Evolutionary conservation across 2,888 invertebrate species (phyloP), one percentile per base, ranked within the genome.

Genomic region (Lasiommata megera): DNA sequence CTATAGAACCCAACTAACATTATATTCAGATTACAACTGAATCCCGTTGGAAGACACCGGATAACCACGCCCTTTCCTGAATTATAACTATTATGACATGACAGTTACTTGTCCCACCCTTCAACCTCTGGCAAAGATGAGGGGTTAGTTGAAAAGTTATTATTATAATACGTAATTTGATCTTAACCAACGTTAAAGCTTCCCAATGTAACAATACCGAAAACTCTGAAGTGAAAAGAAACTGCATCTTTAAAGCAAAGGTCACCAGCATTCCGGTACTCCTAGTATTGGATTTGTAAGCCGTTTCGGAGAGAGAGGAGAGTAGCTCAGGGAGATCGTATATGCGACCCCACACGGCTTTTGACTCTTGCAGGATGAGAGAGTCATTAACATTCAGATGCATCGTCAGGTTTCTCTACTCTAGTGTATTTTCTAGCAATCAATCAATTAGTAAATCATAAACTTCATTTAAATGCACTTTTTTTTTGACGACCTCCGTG

Each of bases 1-100:
- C 55, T 60, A 69, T 70, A 76, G 76, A n/a, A 75, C 72, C 77
- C 14, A 67, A 67, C 65, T 57, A 65, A 74, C 79, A 74, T 88
- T 74, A 71, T 69, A 76, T 85, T 81, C 71, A 79, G 73, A 74
- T 80, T 79, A 76, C 72, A 65, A 73, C 71, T 72, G 75, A 73
- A 71, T 82, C 78, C 74, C 77, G 82, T 85, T 84, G 80, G 81
- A 76, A 81, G 79, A 73, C 70, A 80, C 80, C 76, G 73, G 76
- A 74, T 72, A 70, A 77, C 85, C 88, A 84, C 89, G 86, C 89
- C 89, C 82, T 84, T 88, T 90, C 89, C 86, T 80, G 72, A 65
- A 60, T 63, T 66, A 70, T 70, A 60, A 72, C 52, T 52, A 52
- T 52, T 52, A 52, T 52, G 75, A 74, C 66, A 71, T 78, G 84